These are phyloP conservation scores for Tetanocera ferruginea DNA, from an alignment of 2,888 invertebrate genomes.

Conservation along the genomic window DNA sequence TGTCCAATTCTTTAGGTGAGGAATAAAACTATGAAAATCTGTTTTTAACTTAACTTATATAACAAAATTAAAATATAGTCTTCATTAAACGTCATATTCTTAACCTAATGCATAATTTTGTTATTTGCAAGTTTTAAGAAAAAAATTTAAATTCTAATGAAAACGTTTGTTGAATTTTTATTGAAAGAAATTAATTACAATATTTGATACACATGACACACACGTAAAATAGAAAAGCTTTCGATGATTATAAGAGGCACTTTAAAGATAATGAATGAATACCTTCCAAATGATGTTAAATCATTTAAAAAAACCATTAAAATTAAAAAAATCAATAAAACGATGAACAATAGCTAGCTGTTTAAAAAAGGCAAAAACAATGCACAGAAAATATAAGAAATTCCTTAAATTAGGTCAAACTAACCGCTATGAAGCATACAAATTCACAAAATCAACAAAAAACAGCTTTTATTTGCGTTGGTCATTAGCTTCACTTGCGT, in stretches of 20 bases:
- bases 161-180: neutral
- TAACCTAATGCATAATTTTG: no score
- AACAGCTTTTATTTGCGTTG: neutral
- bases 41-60: no score
- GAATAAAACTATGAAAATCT: no score
- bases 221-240: no score
- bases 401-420: conserved; percentile 8
- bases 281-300: neutral
- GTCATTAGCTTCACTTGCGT: conserved; percentile 18
- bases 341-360: neutral
- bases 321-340: neutral
- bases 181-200: neutral
- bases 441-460: neutral
- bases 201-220: no score
- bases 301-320: neutral
- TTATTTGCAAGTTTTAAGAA: no score
- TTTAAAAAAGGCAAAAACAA: neutral
- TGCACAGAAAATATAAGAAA: neutral
- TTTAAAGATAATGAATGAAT: no score
- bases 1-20: no score
- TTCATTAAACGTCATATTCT: no score
- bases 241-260: no score
- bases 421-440: neutral
- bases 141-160: no score
- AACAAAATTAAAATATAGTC: no score